These are phyloP conservation scores for Lasaia peninsularis DNA, from an alignment of 1,140 invertebrate species.

Conservation along the genomic window DNA sequence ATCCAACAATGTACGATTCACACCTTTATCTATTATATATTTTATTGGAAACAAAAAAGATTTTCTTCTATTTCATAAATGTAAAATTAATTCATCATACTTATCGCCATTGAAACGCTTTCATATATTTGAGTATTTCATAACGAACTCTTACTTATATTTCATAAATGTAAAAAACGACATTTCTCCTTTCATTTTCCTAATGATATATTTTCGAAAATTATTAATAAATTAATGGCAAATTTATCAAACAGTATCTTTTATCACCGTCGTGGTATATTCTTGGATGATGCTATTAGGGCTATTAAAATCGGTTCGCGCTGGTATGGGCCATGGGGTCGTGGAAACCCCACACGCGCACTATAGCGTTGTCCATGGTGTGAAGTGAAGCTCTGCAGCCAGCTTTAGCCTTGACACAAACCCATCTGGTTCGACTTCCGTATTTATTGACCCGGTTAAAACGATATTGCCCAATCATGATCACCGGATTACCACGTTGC, in stretches of 20 bases:
- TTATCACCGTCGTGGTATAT: not conserved
- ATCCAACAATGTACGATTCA: no score
- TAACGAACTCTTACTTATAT: no score
- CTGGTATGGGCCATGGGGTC: slow-evolving; percentile 62
- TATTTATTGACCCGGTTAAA: slow-evolving; percentile 68
- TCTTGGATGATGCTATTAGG: not conserved
- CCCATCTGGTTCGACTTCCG: slow-evolving; percentile 61
- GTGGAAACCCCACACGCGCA: slow-evolving; percentile 67
- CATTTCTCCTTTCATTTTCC: no score
- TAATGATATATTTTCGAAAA: no score
- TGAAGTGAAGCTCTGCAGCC: slow-evolving; percentile 64
- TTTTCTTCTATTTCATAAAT: no score
- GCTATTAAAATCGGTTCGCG: slow-evolving; percentile 56
- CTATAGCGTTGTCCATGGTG: slow-evolving; percentile 68
- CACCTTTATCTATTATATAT: no score
- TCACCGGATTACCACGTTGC: slow-evolving; percentile 66
- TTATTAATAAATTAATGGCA: no score
- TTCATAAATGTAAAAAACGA: no score
- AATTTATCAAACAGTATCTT: not conserved
- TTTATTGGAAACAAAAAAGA: no score
- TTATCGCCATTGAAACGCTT: no score
- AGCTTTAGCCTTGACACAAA: slow-evolving; percentile 66
- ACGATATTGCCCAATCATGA: slow-evolving; percentile 67
- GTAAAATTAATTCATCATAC: no score
- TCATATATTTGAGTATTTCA: no score